Evolutionary conservation across 92 coral and sea anemone species (phyloP).

Genomic region (Porites evermanni): DNA sequence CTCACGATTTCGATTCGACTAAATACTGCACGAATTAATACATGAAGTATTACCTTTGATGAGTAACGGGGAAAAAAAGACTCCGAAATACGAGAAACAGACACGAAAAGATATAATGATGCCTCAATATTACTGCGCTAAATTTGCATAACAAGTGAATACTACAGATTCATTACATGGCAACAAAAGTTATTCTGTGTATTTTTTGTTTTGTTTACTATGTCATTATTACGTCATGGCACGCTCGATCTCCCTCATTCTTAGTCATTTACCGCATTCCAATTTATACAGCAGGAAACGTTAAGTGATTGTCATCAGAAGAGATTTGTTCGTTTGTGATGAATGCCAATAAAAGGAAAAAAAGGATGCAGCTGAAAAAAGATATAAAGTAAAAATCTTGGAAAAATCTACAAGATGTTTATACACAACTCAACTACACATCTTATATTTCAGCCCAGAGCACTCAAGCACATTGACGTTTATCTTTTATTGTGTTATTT

Average conservation of each 20-base stretch:
- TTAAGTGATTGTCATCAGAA: neutral
- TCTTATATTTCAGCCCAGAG: no score
- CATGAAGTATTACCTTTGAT: neutral
- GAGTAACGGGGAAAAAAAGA: neutral
- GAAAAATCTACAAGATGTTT: no score
- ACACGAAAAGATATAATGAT: neutral
- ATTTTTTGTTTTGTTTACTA: neutral
- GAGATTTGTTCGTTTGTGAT: neutral
- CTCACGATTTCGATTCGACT: neutral
- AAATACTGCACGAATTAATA: neutral
- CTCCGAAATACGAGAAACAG: neutral
- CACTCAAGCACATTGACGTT: no score
- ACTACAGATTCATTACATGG: neutral
- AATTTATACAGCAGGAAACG: neutral
- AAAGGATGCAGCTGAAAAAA: no score
- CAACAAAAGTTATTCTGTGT: neutral
- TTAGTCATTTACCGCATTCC: neutral
- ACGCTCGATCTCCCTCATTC: neutral
- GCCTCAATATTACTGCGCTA: neutral
- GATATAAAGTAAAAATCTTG: no score
- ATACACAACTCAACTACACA: no score
- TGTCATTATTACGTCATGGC: conserved; percentile 3
- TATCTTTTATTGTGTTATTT: no score
- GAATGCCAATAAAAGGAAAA: no score
- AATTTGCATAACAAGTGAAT: conserved; percentile 29